Base-by-base conservation (phyloP, 1,140 invertebrate species). In the Heliconius congener region DNA sequence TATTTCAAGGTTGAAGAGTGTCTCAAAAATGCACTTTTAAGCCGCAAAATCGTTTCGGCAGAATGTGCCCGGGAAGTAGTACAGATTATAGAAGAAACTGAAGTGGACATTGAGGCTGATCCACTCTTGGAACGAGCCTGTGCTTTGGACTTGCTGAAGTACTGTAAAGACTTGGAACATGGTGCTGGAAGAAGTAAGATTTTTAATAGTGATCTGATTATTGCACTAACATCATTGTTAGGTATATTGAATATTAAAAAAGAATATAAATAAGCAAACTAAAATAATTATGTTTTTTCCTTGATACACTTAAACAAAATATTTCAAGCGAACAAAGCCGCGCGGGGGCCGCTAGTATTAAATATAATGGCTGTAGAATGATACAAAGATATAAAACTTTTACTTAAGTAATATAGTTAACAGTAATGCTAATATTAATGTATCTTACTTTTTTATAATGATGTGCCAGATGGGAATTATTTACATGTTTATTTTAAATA, bases 81-180 rank as follows among this genome's bases (percentile, higher is more conserved):
- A 1, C 95, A 96, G 93, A 95, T 98, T 81, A 97, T 98, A 81
- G 97, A 97, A 87, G 97, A 97, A 92, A 96, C 96, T 1, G 96
- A 96, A 88, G 97, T 97, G 0, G 98, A 98, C 86, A 98, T 98
- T 76, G 96, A 98, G 80, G 97, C 97, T 1, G 97, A 98, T 95
- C 97, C 97, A 1, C 90, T 98, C 72, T 89, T 98, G 50, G 97
- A 98, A 88, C 95, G 96, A 82, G 96, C 97, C 2, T 98, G 98
- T 91, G 95, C 97, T 50, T 91, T 97, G 8, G 97, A 98, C 92
- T 94, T 99, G 13, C 95, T 97, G n/a, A 97, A 97, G 86, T 97
- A 97, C 88, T 99, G 99, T 91, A 96, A 96, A 83, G 96, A 97
- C 88, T 95, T 99, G 23, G 95, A 96, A 70, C 96, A 97, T 90